Evolutionary conservation across 2,113 vertebrate genomes (phyloP).

Genomic region (Octodon degus): DNA sequence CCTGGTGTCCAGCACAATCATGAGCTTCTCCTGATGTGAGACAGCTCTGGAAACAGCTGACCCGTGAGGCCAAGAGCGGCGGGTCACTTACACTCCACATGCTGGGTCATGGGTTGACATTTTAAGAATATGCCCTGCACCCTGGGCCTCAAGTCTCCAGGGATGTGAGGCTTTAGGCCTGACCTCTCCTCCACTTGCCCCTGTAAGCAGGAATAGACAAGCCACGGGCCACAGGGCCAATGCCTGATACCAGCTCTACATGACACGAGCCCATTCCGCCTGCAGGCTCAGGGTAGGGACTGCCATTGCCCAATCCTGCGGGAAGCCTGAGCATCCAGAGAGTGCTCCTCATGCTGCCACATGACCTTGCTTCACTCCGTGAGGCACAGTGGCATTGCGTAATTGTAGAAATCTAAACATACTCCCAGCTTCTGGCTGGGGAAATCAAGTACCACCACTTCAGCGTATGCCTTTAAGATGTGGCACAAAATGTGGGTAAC

Average conservation of each 20-base stretch:
- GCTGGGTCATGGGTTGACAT: neutral
- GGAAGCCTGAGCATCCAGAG: slow-evolving; percentile 58
- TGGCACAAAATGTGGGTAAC: neutral
- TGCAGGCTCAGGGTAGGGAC: neutral
- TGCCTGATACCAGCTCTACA: neutral
- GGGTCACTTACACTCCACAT: neutral
- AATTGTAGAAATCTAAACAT: slow-evolving; percentile 41
- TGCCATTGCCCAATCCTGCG: slow-evolving; percentile 53
- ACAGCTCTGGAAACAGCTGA: neutral
- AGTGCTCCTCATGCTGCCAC: slow-evolving; percentile 58
- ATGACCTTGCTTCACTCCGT: slow-evolving; percentile 54
- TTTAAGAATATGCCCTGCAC: neutral
- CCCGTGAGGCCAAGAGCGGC: neutral
- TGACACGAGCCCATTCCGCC: neutral
- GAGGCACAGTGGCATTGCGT: slow-evolving; percentile 45
- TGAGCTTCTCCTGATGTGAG: neutral
- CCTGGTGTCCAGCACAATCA: neutral
- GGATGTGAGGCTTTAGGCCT: neutral
- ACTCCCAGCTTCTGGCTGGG: neutral
- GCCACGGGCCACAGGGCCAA: fast-evolving
- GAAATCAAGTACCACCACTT: neutral
- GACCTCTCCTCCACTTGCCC: neutral
- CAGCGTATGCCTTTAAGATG: neutral
- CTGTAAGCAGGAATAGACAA: neutral
- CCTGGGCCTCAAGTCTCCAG: neutral